These are phyloP conservation scores for Doris montereyensis DNA, from an alignment of 2,888 invertebrate species.

Conservation along the genomic window DNA sequence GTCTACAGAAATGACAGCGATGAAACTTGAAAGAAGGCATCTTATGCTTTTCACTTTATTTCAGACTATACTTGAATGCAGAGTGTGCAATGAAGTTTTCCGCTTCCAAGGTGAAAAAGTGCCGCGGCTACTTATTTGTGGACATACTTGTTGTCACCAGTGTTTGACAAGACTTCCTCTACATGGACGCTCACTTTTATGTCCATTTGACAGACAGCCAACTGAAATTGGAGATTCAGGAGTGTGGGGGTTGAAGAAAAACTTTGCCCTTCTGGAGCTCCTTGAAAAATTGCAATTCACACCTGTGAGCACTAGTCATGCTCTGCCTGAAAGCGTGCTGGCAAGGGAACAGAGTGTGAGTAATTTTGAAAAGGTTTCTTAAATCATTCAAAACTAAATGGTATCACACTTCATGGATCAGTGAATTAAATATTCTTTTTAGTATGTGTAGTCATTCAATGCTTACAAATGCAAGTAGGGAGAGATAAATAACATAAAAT, in stretches of 20 bases:
- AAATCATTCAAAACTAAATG: no score
- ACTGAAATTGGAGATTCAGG: slow-evolving; percentile 73
- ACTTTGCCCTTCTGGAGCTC: slow-evolving; percentile 77
- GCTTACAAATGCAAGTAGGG: no score
- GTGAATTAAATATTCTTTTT: no score
- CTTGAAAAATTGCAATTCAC: slow-evolving; percentile 75
- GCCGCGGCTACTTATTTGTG: slow-evolving; percentile 74
- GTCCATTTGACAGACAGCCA: slow-evolving; percentile 78
- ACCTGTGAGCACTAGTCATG: slow-evolving; percentile 48
- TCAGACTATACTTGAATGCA: slow-evolving; percentile 74
- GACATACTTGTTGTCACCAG: slow-evolving; percentile 77
- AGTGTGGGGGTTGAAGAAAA: slow-evolving; percentile 74
- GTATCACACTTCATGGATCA: no score
- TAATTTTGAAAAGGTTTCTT: no score
- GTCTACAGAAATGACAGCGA: no score
- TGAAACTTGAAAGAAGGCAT: not conserved
- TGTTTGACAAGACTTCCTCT: slow-evolving; percentile 75
- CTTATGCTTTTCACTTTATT: slow-evolving; percentile 24
- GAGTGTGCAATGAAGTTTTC: slow-evolving; percentile 77
- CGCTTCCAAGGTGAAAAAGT: slow-evolving; percentile 76
- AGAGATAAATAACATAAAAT: no score
- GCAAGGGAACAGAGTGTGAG: slow-evolving; percentile 64
- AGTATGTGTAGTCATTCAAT: no score
- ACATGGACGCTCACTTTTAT: slow-evolving; percentile 73
- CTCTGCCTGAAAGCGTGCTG: slow-evolving; percentile 54